phyloP scores from a whole-genome alignment of 1,140 invertebrate species.

The Anadara kagoshimensis region DNA sequence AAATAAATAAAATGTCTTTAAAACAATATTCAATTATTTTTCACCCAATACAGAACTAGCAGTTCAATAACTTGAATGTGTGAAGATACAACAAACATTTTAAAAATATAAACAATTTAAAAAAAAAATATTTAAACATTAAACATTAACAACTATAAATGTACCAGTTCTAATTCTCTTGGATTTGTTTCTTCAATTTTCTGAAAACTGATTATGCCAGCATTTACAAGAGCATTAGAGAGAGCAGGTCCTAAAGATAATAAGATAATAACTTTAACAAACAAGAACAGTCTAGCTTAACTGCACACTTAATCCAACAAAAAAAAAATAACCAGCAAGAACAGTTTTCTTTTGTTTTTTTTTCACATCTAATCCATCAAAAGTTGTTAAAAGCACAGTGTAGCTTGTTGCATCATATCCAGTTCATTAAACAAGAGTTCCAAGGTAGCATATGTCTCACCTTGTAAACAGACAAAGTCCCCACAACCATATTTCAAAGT shows the following conservation, averaged over 20 bases:
- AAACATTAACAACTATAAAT: no score
- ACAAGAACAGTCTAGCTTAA: background rate
- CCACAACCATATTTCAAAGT: no score
- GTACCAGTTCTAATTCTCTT: constrained; percentile 83
- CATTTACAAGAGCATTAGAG: constrained; percentile 79
- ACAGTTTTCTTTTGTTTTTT: background rate
- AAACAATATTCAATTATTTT: no score
- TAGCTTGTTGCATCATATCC: no score
- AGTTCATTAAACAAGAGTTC: no score
- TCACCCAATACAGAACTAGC: no score
- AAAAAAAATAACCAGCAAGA: background rate
- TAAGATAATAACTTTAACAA: background rate
- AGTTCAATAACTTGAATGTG: constrained; percentile 72
- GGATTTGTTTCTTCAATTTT: constrained; percentile 81
- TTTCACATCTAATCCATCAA: background rate
- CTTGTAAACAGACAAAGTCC: no score
- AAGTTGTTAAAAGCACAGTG: no score
- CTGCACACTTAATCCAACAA: background rate
- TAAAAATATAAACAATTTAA: background rate
- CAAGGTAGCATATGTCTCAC: no score
- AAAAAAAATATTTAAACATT: background rate
- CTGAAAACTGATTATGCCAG: constrained; percentile 81
- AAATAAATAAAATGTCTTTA: background rate
- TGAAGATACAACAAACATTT: constrained; percentile 50
- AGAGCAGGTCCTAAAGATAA: constrained; percentile 73